These are phyloP conservation scores for Sebastes oblongus DNA, from an alignment of 2,797 vertebrate species.

Conservation along the genomic window DNA sequence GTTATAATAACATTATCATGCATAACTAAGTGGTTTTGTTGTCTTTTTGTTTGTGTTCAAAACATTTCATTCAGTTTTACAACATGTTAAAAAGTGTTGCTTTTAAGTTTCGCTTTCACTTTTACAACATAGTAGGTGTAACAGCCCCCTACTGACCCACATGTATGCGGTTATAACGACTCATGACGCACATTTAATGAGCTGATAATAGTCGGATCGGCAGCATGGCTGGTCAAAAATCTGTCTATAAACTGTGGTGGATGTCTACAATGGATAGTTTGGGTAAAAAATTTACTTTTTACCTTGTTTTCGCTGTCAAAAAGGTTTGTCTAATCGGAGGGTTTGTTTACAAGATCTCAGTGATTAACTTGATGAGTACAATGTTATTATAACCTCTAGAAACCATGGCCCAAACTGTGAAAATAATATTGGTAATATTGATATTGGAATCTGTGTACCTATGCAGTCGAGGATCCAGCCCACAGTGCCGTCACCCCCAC, in stretches of 20 bases:
- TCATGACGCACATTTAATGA: neutral
- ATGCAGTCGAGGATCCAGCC: constrained; percentile 98
- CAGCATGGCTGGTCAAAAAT: neutral
- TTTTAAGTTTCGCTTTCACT: no score
- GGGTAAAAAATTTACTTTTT: neutral
- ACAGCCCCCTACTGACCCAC: no score
- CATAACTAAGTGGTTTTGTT: no score
- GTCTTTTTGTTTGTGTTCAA: no score
- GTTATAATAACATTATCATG: neutral
- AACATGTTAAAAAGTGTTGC: no score
- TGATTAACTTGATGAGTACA: neutral
- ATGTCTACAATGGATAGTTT: neutral
- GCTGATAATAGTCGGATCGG: neutral
- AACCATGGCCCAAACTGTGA: neutral
- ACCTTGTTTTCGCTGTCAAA: neutral
- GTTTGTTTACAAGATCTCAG: neutral
- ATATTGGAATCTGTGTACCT: constrained; percentile 75
- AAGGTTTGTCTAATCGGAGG: neutral
- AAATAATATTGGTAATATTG: neutral
- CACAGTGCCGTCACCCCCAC: constrained; percentile 93
- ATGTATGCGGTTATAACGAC: no score
- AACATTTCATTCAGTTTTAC: no score
- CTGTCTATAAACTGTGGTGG: neutral
- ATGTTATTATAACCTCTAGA: neutral
- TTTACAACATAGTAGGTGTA: no score